These are phyloP conservation scores for Scatophagus argus DNA, from an alignment of 2,113 vertebrate genomes.

Conservation along the genomic window DNA sequence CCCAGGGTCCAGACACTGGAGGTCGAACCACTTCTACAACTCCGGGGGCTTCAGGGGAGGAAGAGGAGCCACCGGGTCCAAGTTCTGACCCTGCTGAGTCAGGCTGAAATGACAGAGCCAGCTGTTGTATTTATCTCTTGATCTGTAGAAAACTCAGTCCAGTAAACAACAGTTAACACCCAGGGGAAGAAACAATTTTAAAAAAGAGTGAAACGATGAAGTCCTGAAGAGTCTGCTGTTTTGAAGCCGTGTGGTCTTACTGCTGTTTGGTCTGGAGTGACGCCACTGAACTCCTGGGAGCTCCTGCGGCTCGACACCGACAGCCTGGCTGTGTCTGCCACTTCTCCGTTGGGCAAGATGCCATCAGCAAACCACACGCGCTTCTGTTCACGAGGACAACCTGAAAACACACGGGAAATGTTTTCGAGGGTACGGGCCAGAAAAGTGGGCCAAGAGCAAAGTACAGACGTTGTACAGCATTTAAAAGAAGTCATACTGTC, in stretches of 20 bases:
- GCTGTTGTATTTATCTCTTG: too few relatives aligned
- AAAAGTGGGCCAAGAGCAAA: neutral
- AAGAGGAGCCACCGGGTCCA: neutral
- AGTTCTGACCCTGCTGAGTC: constrained; percentile 38
- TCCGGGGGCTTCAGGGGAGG: constrained; percentile 47
- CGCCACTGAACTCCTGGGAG: constrained; percentile 84
- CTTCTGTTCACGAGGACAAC: constrained; percentile 89
- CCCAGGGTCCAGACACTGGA: constrained; percentile 78
- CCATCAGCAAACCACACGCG: constrained; percentile 98
- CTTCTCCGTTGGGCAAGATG: constrained; percentile 94
- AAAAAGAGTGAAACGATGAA: neutral
- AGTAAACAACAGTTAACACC: neutral
- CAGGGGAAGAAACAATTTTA: neutral
- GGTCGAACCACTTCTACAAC: constrained; percentile 66
- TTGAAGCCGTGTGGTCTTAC: constrained; percentile 62
- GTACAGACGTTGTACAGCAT: neutral
- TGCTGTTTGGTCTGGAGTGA: constrained; percentile 53
- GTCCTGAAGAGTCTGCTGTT: neutral
- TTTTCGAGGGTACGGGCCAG: neutral
- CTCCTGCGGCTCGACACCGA: constrained; percentile 83
- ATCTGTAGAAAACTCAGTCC: too few relatives aligned
- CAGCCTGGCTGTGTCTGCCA: constrained; percentile 90
- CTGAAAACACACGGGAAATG: constrained; percentile 68
- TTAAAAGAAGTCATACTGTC: constrained; percentile 83
- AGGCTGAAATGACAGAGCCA: constrained; percentile 47